Conservation (phyloP, 2,113 vertebrate species). For the Murina feae region DNA sequence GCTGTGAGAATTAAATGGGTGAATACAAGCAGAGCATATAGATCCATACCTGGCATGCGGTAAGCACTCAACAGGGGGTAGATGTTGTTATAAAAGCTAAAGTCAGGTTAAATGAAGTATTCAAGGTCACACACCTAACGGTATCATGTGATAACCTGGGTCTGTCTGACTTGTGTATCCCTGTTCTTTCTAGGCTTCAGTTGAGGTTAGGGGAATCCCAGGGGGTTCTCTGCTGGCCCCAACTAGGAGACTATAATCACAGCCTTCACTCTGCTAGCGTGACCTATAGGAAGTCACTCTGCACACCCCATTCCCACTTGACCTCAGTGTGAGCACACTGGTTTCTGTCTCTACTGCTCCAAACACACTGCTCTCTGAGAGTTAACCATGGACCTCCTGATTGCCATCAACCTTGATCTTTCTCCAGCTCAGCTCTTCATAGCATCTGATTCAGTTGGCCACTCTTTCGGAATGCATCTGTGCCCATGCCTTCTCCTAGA, state of each 20-base stretch:
- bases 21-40: background rate
- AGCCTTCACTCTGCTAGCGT: background rate
- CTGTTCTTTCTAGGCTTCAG: background rate
- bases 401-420: background rate
- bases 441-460: accelerated
- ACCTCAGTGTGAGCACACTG: background rate
- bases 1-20: background rate
- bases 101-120: background rate
- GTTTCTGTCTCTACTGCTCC: background rate
- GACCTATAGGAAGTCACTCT: background rate
- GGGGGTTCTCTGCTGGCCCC: background rate
- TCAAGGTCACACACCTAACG: background rate
- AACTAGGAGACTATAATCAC: background rate
- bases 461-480: background rate
- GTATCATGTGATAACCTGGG: background rate
- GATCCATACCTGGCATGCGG: background rate
- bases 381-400: background rate
- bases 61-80: background rate
- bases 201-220: accelerated
- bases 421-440: background rate
- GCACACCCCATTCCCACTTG: background rate
- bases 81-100: background rate
- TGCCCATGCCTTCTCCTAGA: background rate
- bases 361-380: background rate
- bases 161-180: background rate